Evolutionary conservation across 2,797 vertebrate genomes (phyloP), one percentile per base, ranked within the genome.

Genomic region (Sebastiscus albofasciatus): DNA sequence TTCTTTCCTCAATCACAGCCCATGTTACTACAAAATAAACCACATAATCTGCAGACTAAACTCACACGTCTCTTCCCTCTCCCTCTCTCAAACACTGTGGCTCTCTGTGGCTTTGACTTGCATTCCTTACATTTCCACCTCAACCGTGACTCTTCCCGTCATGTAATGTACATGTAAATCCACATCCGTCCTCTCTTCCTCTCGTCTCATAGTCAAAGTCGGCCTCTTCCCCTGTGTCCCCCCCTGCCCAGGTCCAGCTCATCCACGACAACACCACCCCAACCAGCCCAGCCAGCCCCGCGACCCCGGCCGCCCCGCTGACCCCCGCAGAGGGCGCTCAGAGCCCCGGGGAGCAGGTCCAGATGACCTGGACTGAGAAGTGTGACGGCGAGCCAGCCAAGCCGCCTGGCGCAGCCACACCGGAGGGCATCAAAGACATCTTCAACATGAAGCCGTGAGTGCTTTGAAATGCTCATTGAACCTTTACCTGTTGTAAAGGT

Each of bases 401-500:
- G 91, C 97, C 96, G 67, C 95, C 96, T 16, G 97, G 96, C 61
- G 97, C 96, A 0, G 94, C 97, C 91, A 98, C 97, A 82, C 96
- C 97, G 0, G 97, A 97, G 84, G 97, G 96, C 94, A 97, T 99
- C 94, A 99, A 98, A 93, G 98, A 99, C 91, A 97, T 99, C 93
- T 99, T 99, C 96, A 99, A 95, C 95, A 99, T 99, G 98, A 99
- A 99, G 95, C 99, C 99, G 99, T 99, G 96, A 56, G 97, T 96
- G 31, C 39, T 68, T 58, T 67, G 42, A 70, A 26, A 80, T 69
- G 79, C 83, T 76, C 56, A 13, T n/a, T 81, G 75, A 84, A 72
- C 77, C 56, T 22, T 75, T 64, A 62, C 61, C 59, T 77, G 36
- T 59, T 22, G 42, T 49, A 72, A 81, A 80, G 42, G 59, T 61